Evolutionary conservation across 1,140 invertebrate genomes (phyloP).

Genomic region (Heliconius hermathena): DNA sequence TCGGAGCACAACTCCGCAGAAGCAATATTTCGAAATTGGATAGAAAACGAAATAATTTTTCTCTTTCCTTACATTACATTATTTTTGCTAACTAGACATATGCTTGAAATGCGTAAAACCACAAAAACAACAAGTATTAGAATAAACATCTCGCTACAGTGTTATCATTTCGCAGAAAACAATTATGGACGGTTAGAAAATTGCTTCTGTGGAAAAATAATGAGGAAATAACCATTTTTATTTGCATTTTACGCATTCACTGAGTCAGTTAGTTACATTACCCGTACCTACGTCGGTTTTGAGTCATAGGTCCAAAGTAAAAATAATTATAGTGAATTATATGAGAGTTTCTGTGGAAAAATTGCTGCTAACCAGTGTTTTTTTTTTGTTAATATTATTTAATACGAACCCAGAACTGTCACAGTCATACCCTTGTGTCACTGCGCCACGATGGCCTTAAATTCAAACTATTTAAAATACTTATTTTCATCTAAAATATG

Average conservation of each 20-base stretch:
- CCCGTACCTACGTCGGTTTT: not conserved
- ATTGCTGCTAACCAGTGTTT: not conserved
- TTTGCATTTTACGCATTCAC: conserved; percentile 1
- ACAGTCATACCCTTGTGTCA: too few relatives aligned
- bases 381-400: too few relatives aligned
- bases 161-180: conserved; percentile 13
- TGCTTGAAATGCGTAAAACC: not conserved
- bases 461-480: too few relatives aligned
- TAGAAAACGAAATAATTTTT: too few relatives aligned
- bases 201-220: conserved; percentile 11
- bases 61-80: not conserved
- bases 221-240: conserved; percentile 3
- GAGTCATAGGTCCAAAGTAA: not conserved
- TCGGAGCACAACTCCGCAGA: too few relatives aligned
- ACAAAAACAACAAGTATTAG: not conserved
- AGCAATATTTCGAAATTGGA: not conserved
- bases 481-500: too few relatives aligned
- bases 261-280: not conserved
- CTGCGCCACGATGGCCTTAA: too few relatives aligned
- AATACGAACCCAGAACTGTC: too few relatives aligned
- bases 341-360: not conserved
- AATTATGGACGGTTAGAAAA: conserved; percentile 7
- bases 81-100: not conserved
- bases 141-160: not conserved
- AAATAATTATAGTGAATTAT: not conserved